Conservation (phyloP, 2,797 vertebrate species). For the Sebastes dallii region DNA sequence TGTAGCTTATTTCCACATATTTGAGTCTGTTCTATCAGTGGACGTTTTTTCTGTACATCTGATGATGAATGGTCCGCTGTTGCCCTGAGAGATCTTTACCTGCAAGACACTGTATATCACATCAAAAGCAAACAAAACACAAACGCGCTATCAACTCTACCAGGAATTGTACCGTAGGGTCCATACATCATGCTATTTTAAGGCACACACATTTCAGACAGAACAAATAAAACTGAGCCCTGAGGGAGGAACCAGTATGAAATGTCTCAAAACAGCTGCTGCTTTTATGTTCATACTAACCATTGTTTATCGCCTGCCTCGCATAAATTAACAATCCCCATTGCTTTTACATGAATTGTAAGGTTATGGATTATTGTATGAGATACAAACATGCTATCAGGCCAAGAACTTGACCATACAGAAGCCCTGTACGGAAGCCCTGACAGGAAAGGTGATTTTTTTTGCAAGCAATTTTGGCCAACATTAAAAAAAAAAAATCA, state of each 20-base stretch:
- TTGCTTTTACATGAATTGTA: not conserved
- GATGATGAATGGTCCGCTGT: slow-evolving; percentile 57
- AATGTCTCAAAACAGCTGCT: slow-evolving; percentile 49
- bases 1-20: slow-evolving; percentile 13
- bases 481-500: not conserved
- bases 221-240: slow-evolving; percentile 59
- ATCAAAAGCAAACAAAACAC: slow-evolving; percentile 65
- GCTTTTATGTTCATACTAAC: slow-evolving; percentile 25
- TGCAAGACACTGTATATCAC: slow-evolving; percentile 59
- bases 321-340: slow-evolving; percentile 26
- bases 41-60: slow-evolving; percentile 10
- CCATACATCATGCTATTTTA: slow-evolving; percentile 73
- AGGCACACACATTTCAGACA: slow-evolving; percentile 48
- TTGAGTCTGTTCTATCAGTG: slow-evolving; percentile 13
- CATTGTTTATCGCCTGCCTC: slow-evolving; percentile 13
- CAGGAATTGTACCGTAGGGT: slow-evolving; percentile 54
- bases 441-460: not conserved
- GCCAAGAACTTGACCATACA: not conserved
- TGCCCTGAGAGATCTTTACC: slow-evolving; percentile 59
- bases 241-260: slow-evolving; percentile 35
- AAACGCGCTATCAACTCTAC: slow-evolving; percentile 55
- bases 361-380: not conserved
- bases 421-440: not conserved
- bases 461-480: not conserved
- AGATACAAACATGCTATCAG: not conserved